These are phyloP conservation scores for Encarsia formosa DNA, from an alignment of 2,888 invertebrate genomes.

Conservation along the genomic window DNA sequence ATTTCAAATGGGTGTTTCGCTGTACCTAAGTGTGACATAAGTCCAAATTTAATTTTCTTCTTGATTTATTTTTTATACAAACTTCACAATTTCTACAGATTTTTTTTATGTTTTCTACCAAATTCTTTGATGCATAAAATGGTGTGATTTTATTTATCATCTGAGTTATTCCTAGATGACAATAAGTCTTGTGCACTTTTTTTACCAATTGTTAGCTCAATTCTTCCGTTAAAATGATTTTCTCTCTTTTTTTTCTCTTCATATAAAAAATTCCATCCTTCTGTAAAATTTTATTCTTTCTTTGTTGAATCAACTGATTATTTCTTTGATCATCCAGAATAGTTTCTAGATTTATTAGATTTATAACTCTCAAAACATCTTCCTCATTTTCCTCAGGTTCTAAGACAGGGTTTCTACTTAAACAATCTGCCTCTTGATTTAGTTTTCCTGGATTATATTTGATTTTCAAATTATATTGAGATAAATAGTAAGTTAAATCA, in stretches of 20 bases:
- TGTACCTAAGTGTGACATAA: conserved; percentile 29
- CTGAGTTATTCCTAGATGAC: conserved; percentile 27
- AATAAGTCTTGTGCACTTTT: conserved; percentile 15
- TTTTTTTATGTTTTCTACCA: conserved; percentile 25
- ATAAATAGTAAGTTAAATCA: conserved; percentile 11
- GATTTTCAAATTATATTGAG: conserved; percentile 14
- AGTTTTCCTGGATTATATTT: conserved; percentile 31
- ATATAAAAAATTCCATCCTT: conserved; percentile 24
- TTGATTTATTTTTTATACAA: conserved; percentile 29
- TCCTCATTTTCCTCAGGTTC: conserved; percentile 27
- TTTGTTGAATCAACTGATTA: conserved; percentile 15
- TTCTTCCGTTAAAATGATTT: conserved; percentile 28
- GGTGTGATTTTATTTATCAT: conserved; percentile 16
- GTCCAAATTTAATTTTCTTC: conserved; percentile 25
- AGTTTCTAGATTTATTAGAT: conserved; percentile 26
- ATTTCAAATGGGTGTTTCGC: conserved; percentile 27
- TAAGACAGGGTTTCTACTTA: conserved; percentile 32
- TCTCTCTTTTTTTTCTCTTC: conserved; percentile 22
- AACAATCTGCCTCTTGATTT: conserved; percentile 30
- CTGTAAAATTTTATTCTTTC: conserved; percentile 7
- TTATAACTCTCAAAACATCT: conserved; percentile 27
- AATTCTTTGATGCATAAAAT: conserved; percentile 21
- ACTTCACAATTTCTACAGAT: conserved; percentile 20
- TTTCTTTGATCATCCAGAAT: conserved; percentile 27
- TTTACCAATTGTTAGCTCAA: conserved; percentile 21